Conservation (phyloP, 2,888 invertebrate genomes). For the Ormyrus nitidulus region DNA sequence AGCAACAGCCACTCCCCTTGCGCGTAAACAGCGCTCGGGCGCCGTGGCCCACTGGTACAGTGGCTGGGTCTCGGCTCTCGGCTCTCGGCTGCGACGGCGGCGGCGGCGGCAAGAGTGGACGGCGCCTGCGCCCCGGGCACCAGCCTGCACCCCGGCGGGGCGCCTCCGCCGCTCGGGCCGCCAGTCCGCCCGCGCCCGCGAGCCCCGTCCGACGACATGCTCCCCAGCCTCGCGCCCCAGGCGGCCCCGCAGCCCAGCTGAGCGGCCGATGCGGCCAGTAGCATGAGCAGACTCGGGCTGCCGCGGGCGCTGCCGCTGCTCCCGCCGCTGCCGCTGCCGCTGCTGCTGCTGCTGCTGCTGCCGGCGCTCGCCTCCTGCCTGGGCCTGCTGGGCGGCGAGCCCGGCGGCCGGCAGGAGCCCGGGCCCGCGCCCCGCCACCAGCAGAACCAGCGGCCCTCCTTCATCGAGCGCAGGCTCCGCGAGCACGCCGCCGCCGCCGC, state of each 20-base stretch:
- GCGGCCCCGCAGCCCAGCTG: conserved; percentile 21
- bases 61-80: too few species aligned
- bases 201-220: not conserved
- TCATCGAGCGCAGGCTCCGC: conserved; percentile 67
- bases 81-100: too few species aligned
- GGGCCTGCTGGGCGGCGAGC: not conserved
- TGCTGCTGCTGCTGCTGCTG: conserved; percentile 28
- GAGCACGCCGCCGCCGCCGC: conserved; percentile 26
- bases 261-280: not conserved
- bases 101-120: not conserved
- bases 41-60: too few species aligned
- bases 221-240: conserved; percentile 4
- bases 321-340: not conserved
- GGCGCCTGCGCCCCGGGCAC: not conserved
- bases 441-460: conserved; percentile 67
- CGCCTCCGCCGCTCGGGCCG: conserved; percentile 16
- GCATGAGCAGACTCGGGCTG: not conserved
- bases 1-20: too few species aligned
- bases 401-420: not conserved
- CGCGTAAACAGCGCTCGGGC: too few species aligned
- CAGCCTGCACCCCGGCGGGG: not conserved
- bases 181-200: conserved; percentile 11
- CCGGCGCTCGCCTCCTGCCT: not conserved
- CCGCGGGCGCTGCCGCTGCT: not conserved
- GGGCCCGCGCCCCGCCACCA: conserved; percentile 65